Base-by-base conservation (phyloP, 2,888 invertebrate species). In the Andrena minutula region DNA sequence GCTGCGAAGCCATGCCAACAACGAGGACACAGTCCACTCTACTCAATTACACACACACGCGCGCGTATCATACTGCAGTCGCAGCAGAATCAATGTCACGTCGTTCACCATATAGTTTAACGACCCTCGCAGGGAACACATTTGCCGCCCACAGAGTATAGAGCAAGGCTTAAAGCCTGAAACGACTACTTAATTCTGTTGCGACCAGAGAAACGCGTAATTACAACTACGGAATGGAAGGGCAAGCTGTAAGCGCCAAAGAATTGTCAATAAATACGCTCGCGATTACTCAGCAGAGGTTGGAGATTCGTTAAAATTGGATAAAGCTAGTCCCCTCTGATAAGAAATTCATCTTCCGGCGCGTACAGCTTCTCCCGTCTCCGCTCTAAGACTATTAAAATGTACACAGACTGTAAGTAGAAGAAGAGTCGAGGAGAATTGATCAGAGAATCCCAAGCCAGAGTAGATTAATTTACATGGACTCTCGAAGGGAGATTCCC, bases 1-100 rank as follows among this genome's bases (percentile, higher is more conserved):
- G 66, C 85, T 65, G 82, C 51, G 60, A 72, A 77, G 76, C 64
- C 74, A 82, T 84, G 87, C 72, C 64, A 51, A 75, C 64, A 26
- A 70, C 60, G n/a, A 53, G 49, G 20, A 58, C 26, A 20, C 58
- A 68, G 75, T 75, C 74, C 51, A 68, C 82, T 30, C 53, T 82
- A 30, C 28, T 28, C 16, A 63, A 49, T 53, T 79, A 20, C 47
- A 66, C 23, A 41, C 23, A 30, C 41, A 20, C 53, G 28, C 20
- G 8, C 41, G 23, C 5, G n/a, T 28, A 30, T 41, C 28, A 4
- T 26, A n/a, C 10, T 35, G 12, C 20, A 32, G 20, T 61, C n/a
- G 35, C 35, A 10, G 3, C 32, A 35, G 16, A 35, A 61, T 61
- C 20, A 61, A 61, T 26, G 3, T 26, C 4, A 20, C 3, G 12